Percentiles rank a stretch among this genome's conserved stretches.
Conservation (phyloP, 2,797 vertebrate genomes). For the Morelia viridis region DNA sequence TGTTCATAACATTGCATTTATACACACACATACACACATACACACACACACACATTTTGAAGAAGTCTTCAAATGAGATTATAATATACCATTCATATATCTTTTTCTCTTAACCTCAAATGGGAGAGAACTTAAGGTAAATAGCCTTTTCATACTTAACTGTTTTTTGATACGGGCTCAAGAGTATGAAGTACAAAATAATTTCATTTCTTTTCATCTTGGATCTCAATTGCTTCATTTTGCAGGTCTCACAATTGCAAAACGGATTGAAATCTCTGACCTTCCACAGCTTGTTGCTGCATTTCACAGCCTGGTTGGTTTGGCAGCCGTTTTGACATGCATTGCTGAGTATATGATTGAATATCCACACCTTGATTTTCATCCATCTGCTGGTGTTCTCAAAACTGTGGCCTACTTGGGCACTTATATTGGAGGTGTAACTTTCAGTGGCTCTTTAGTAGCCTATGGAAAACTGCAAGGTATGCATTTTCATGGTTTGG, state of each 20-base stretch:
- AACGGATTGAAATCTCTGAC: conserved; percentile 81
- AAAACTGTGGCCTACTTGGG: conserved; percentile 77
- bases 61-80: conserved; percentile 64
- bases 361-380: conserved; percentile 75
- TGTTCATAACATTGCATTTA: not conserved
- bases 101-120: conserved; percentile 59
- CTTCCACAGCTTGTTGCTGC: conserved; percentile 80
- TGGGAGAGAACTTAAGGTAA: conserved; percentile 59
- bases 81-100: conserved; percentile 63
- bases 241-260: conserved; percentile 81
- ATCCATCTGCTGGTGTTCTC: conserved; percentile 73
- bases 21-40: too few species aligned
- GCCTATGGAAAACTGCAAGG: conserved; percentile 79
- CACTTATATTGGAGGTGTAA: conserved; percentile 77
- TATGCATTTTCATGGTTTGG: conserved; percentile 23
- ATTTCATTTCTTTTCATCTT: conserved; percentile 51
- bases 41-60: not conserved
- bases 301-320: conserved; percentile 81
- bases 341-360: conserved; percentile 77
- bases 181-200: conserved; percentile 59
- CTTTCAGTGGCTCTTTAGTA: conserved; percentile 78
- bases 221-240: conserved; percentile 54
- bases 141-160: conserved; percentile 63
- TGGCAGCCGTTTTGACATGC: conserved; percentile 79
- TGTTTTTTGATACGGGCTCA: conserved; percentile 60